These are phyloP conservation scores for Cremastobaeus sp. DNA, from an alignment of 2,888 invertebrate species.

Conservation along the genomic window DNA sequence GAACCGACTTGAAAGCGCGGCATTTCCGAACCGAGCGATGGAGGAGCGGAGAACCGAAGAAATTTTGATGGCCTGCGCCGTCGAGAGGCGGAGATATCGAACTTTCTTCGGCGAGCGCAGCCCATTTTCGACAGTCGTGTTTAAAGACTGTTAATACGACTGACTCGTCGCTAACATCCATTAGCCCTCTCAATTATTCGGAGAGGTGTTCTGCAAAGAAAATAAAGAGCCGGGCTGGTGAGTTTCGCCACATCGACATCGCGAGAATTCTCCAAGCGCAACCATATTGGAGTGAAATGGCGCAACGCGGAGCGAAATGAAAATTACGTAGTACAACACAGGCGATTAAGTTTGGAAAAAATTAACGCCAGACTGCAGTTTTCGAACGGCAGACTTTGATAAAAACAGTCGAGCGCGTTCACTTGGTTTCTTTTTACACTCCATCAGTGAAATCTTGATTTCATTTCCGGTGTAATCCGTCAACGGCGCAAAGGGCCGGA, in stretches of 20 bases:
- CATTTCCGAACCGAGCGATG: no score
- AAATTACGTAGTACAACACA: no score
- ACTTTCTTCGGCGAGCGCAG: constrained; percentile 55
- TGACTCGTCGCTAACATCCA: constrained; percentile 61
- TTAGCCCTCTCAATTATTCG: constrained; percentile 64
- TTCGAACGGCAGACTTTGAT: no score
- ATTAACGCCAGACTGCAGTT: no score
- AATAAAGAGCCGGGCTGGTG: constrained; percentile 55
- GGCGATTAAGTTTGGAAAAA: no score
- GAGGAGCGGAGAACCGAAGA: background rate
- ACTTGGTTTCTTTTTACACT: constrained; percentile 22
- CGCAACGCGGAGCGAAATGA: no score
- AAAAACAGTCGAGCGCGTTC: no score
- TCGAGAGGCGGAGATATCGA: constrained; percentile 39
- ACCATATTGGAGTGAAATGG: no score
- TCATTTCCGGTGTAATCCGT: constrained; percentile 5
- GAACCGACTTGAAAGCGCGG: background rate
- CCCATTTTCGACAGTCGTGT: constrained; percentile 62
- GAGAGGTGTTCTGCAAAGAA: constrained; percentile 62
- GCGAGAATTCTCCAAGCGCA: constrained; percentile 7
- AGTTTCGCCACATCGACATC: constrained; percentile 31
- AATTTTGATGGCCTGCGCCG: constrained; percentile 25
- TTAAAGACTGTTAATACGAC: constrained; percentile 63
- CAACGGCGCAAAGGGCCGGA: constrained; percentile 43
- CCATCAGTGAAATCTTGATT: constrained; percentile 1